phyloP scores from a whole-genome alignment of 2,797 vertebrate genomes.

The Hippocampus kuda region DNA sequence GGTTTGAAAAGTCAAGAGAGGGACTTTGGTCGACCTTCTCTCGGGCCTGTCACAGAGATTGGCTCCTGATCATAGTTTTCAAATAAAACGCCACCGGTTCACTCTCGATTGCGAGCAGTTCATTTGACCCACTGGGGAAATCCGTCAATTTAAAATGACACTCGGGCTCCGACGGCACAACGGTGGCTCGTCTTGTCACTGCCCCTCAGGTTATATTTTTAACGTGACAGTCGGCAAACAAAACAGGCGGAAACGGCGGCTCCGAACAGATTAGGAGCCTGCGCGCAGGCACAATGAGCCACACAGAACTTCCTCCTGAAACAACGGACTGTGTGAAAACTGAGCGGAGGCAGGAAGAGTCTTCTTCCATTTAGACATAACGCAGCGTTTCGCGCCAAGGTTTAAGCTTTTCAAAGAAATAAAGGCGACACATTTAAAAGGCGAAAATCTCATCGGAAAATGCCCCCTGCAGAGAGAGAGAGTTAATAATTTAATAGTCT shows the following conservation, averaged over 20 bases:
- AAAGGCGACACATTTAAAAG: not conserved
- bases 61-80: too few relatives aligned
- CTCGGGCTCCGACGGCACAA: not conserved
- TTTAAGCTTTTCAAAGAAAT: not conserved
- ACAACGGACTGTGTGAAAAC: not conserved
- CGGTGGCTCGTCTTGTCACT: not conserved
- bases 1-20: not conserved
- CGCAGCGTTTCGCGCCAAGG: not conserved
- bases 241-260: slow-evolving; percentile 34
- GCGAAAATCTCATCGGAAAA: not conserved
- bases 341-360: not conserved
- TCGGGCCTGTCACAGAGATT: not conserved
- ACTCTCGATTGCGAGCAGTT: not conserved
- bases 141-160: too few relatives aligned
- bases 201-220: slow-evolving; percentile 30
- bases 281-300: not conserved
- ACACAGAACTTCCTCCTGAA: slow-evolving; percentile 25
- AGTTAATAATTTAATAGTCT: not conserved
- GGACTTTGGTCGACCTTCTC: not conserved
- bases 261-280: slow-evolving; percentile 18
- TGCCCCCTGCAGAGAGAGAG: not conserved
- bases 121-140: too few relatives aligned
- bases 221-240: slow-evolving; percentile 34
- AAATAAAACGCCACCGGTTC: not conserved
- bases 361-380: not conserved